Base-by-base conservation (phyloP, 2,113 vertebrate genomes). In the Coturnix japonica region DNA sequence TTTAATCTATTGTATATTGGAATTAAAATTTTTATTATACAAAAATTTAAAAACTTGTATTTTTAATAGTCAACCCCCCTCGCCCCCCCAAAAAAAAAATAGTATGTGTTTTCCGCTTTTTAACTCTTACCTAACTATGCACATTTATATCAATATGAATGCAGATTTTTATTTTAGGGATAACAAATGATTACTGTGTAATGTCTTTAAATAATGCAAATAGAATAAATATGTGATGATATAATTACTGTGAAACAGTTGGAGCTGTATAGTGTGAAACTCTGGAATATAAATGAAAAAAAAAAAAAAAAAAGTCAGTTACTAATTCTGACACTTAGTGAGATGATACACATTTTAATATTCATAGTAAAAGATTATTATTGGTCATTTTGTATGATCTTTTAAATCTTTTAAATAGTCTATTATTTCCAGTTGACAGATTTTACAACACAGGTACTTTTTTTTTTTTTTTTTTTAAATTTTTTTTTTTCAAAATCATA, bases 371-470 rank as follows among this genome's bases (percentile, higher is more conserved):
- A 71, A 60, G 7, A 44, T 41, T 46, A 67, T 75, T 72, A 31
- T 43, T 82, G 6, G 13, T 67, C 11, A 59, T 75, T 31, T 71
- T 53, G 9, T 19, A 49, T 17, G 44, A 37, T n/a, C n/a, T n/a
- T n/a, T n/a, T n/a, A n/a, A n/a, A n/a, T 21, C 16, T 81, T 86
- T 88, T 64, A 78, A 87, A 25, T 35, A 54, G 26, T 85, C 15
- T 67, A 2, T 59, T 26, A 78, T 75, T 93, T 93, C 47, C 46
- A 80, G 46, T 28, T 81, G 60, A 44, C 20, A 81, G 11, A 76
- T 56, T 91, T 93, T 57, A 76, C 26, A 85, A 64, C 53, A 91
- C 67, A 87, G 67, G 63, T 67, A 60, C 31, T 37, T 91, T 89
- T n/a, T 84, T 86, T 85, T 47, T 47, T 47, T 11, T 21, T 30